Conservation (phyloP, 2,797 vertebrate species). For the Enteromius paludinosus region DNA sequence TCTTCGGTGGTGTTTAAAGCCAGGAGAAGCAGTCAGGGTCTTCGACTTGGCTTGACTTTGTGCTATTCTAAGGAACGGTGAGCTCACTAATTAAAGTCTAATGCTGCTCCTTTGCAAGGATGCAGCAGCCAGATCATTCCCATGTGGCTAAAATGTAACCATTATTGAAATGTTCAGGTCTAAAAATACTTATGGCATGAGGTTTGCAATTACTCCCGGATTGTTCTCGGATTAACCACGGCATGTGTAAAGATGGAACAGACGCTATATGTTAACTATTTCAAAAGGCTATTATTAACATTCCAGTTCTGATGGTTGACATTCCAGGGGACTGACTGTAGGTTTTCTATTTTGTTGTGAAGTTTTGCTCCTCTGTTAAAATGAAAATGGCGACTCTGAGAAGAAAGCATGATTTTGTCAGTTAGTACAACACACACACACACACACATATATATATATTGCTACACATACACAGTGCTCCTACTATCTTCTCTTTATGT, state of each 20-base stretch:
- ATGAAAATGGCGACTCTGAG: not conserved
- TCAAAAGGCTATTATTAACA: conserved; percentile 33
- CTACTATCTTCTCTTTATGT: not conserved
- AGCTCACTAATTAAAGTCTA: conserved; percentile 52
- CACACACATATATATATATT: not conserved
- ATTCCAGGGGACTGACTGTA: not conserved
- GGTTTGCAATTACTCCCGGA: conserved; percentile 32
- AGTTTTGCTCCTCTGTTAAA: not conserved
- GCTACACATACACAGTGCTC: not conserved
- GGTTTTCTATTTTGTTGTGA: not conserved
- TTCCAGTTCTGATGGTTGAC: not conserved
- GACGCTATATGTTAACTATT: conserved; percentile 14
- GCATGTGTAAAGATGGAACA: conserved; percentile 35
- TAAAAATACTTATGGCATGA: conserved; percentile 54
- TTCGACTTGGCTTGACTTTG: not conserved
- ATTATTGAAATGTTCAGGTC: conserved; percentile 41
- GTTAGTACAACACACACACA: not conserved
- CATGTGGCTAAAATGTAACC: conserved; percentile 21
- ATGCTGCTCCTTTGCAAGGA: conserved; percentile 24
- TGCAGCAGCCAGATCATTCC: conserved; percentile 7
- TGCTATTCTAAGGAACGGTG: conserved; percentile 35
- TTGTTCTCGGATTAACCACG: conserved; percentile 31
- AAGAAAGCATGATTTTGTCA: not conserved
- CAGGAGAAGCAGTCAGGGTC: not conserved
- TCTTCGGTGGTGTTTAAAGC: conserved; percentile 2